These are phyloP conservation scores for Brenthis ino DNA, from an alignment of 2,888 invertebrate species.

Conservation along the genomic window DNA sequence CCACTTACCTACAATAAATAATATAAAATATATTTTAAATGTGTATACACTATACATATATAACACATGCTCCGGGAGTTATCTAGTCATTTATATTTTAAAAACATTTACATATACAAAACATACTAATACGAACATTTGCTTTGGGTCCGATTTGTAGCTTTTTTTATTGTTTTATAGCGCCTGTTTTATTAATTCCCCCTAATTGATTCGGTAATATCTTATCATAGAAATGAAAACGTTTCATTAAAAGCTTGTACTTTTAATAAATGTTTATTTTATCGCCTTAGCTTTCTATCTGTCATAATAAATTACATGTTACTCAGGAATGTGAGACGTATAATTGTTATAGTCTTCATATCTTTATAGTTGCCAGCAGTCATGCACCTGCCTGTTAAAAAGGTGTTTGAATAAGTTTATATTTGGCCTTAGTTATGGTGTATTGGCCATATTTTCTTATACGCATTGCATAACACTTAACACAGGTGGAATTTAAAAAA, in stretches of 20 bases:
- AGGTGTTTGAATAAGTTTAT: not conserved
- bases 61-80: too few relatives aligned
- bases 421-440: too few relatives aligned
- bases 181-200: conserved; percentile 35
- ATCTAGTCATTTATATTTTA: too few relatives aligned
- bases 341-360: conserved; percentile 15
- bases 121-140: not conserved
- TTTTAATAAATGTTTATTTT: conserved; percentile 25
- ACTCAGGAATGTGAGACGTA: conserved; percentile 12
- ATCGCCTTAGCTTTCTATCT: conserved; percentile 18
- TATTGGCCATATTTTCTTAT: too few relatives aligned
- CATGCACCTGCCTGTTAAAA: conserved; percentile 13
- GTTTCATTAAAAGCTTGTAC: conserved; percentile 19
- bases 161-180: conserved; percentile 45
- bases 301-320: conserved; percentile 20
- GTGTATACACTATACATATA: too few relatives aligned
- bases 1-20: too few relatives aligned
- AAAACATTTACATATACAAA: too few relatives aligned
- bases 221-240: conserved; percentile 7
- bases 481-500: too few relatives aligned
- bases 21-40: too few relatives aligned
- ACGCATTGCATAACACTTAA: not conserved
- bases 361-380: conserved; percentile 15
- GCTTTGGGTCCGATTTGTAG: not conserved
- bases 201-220: conserved; percentile 13